A percentile compares a stretch with the other conserved stretches of the same genome.
Conservation (phyloP, 1,140 invertebrate species). For the Saxidomus purpurata region DNA sequence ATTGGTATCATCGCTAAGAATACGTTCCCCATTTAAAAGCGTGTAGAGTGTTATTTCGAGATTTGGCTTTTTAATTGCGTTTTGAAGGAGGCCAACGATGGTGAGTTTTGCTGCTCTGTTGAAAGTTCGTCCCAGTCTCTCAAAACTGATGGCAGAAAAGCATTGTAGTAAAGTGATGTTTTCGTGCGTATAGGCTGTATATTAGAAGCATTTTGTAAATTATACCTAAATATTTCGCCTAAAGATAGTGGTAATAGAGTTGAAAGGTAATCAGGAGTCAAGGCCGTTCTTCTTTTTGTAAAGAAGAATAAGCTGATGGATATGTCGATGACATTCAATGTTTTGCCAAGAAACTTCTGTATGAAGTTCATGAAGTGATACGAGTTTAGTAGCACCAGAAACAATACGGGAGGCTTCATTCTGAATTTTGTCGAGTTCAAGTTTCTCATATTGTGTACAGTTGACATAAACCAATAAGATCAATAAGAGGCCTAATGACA, state of each 20-base stretch:
- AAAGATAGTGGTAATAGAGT: neutral
- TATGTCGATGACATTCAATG: neutral
- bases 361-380: neutral
- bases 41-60: neutral
- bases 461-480: neutral
- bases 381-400: neutral
- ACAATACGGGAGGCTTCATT: neutral
- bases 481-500: neutral
- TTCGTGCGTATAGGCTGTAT: neutral
- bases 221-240: neutral
- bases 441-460: conserved; percentile 1
- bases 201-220: neutral
- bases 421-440: conserved; percentile 6
- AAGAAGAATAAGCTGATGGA: neutral
- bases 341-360: neutral
- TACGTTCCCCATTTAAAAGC: too few relatives aligned
- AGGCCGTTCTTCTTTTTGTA: neutral
- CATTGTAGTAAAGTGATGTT: neutral
- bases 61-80: neutral
- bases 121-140: neutral
- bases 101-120: neutral
- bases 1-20: too few relatives aligned
- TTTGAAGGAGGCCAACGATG: neutral
- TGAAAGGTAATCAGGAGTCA: neutral
- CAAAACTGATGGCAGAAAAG: neutral